Base-by-base conservation (phyloP, 2,797 vertebrate species). In the Macrochelys suwanniensis region DNA sequence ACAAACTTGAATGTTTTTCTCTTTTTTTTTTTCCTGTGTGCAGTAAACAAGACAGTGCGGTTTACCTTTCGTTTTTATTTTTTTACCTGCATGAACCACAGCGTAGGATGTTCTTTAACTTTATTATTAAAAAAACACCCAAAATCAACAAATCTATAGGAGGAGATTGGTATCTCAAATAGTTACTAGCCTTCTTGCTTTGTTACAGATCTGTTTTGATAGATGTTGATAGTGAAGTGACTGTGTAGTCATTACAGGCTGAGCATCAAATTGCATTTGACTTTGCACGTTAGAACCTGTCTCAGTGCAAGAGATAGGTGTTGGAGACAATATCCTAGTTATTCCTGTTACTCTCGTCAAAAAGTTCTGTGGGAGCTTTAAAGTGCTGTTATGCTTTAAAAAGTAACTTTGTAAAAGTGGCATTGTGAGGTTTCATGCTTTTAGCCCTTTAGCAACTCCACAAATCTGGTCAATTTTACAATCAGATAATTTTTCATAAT, bases 1-100 rank as follows among this genome's bases (percentile, higher is more conserved):
- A 81, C 92, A 82, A 82, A 54, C 53, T 87, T 90, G 84, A 89
- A 92, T 94, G 80, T 50, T 90, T 86, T 49, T 47, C 87, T 95
- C 89, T 96, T 97, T 97, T 96, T 97, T 97, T 53, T 54, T 54
- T 23, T 2, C 2, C 19, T 80, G 93, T 93, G 93, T 93, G 51
- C 96, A 91, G 84, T 87, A 95, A 96, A 97, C 84, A 95, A 96
- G 94, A 82, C 68, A 57, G 68, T 92, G 94, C 65, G 94, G 96
- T 94, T 96, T 94, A 80, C 47, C 74, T 77, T 78, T 92, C 0
- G 45, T 93, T 96, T 96, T 95, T 96, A 19, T 68, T 65, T 85
- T 94, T 96, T 96, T 92, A 89, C 82, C 88, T 95, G 79, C 94
- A 92, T 84, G 93, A 96, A 81, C 88, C 90, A 91, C 91, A 65